Evolutionary conservation across 2,888 invertebrate genomes (phyloP).

Genomic region (Drosophila multiciliata): DNA sequence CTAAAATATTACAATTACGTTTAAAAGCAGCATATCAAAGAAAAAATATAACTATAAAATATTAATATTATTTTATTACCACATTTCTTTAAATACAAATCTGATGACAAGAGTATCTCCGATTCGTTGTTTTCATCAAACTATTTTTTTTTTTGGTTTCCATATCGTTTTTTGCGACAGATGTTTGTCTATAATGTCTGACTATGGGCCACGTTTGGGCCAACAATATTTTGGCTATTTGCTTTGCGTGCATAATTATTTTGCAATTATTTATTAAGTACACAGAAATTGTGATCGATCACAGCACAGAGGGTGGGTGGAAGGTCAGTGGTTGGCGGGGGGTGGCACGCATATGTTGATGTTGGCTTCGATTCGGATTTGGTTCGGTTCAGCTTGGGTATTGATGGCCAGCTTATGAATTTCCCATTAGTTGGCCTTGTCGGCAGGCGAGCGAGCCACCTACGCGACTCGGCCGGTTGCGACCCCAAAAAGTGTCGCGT

Average conservation of each 20-base stretch:
- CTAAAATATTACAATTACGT: too few relatives aligned
- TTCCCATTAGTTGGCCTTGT: conserved; percentile 71
- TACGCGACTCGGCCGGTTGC: conserved; percentile 39
- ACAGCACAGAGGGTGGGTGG: conserved; percentile 26
- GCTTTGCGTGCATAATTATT: conserved; percentile 76
- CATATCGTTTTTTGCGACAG: conserved; percentile 68
- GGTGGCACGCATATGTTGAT: conserved; percentile 49
- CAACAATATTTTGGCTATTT: conserved; percentile 65
- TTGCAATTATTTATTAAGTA: conserved; percentile 82
- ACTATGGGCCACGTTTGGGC: conserved; percentile 39
- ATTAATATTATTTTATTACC: too few relatives aligned
- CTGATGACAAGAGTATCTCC: conserved; percentile 20
- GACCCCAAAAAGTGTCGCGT: conserved; percentile 65
- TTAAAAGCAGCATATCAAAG: too few relatives aligned
- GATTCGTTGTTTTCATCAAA: background rate
- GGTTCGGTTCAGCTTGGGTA: conserved; percentile 16
- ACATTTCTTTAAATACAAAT: background rate
- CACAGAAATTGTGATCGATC: conserved; percentile 79
- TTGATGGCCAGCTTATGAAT: conserved; percentile 71
- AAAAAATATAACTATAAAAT: too few relatives aligned
- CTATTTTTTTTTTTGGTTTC: conserved; percentile 18
- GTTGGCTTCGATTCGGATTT: conserved; percentile 18
- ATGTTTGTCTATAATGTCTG: conserved; percentile 62
- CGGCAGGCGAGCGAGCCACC: conserved; percentile 42
- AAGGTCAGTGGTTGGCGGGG: conserved; percentile 6